A percentile compares a stretch with the other conserved stretches of the same genome.
Evolutionary conservation across 2,888 invertebrate species (phyloP).

Genomic region (Carabus problematicus): DNA sequence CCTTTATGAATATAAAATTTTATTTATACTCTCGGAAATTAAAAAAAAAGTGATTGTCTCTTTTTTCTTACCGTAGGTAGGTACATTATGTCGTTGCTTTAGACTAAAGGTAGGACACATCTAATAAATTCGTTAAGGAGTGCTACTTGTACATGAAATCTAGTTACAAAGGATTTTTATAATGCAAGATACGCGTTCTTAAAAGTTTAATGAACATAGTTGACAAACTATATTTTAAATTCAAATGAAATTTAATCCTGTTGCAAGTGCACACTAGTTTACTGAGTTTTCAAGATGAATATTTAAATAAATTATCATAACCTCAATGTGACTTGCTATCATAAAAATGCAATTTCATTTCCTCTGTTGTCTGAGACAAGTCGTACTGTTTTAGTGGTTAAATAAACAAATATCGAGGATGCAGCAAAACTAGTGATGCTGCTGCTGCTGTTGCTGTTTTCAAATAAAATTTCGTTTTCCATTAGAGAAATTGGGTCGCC

Average conservation of each 20-base stretch:
- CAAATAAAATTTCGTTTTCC: slow-evolving; percentile 29
- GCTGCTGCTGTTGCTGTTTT: no score
- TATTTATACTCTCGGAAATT: slow-evolving; percentile 28
- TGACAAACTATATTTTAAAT: slow-evolving; percentile 28
- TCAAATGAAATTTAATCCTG: slow-evolving; percentile 25
- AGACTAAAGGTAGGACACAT: neutral
- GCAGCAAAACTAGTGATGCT: no score
- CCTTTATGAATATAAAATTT: slow-evolving; percentile 28
- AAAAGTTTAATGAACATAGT: slow-evolving; percentile 15
- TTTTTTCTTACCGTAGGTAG: neutral
- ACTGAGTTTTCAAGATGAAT: no score
- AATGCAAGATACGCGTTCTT: slow-evolving; percentile 17
- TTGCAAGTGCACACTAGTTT: slow-evolving; percentile 6
- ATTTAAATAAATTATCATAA: no score
- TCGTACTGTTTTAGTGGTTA: no score
- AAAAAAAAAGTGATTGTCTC: slow-evolving; percentile 2
- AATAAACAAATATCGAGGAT: no score
- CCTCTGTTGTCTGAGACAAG: no score
- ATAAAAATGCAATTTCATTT: no score
- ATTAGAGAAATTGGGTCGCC: slow-evolving; percentile 28
- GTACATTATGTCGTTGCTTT: neutral
- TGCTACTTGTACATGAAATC: slow-evolving; percentile 6
- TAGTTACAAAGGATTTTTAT: neutral
- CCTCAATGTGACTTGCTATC: no score
- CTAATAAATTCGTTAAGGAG: slow-evolving; percentile 25